Base-by-base conservation (phyloP, 2,888 invertebrate species). In the Acanthosepion pharaonis region DNA sequence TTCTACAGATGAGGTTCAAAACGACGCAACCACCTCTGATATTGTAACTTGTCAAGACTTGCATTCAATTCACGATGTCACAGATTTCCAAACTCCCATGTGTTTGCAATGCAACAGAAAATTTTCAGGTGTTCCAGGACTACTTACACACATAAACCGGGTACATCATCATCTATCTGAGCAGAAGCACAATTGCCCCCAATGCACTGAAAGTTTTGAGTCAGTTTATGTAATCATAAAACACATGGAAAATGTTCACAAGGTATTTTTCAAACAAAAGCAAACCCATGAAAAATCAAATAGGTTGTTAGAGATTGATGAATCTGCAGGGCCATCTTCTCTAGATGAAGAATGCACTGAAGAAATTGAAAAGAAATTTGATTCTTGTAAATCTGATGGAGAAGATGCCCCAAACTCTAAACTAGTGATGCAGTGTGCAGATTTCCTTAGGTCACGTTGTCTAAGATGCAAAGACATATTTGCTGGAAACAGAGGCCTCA, bases 401-500 rank as follows among this genome's bases (percentile, higher is more conserved):
- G 78, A 78, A 78, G n/a, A 78, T 15, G 78, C 78, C 15, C 23
- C n/a, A 78, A 78, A 78, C n/a, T 78, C 78, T 33, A n/a, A 33
- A 78, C n/a, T 78, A 15, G 78, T 78, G 78, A 78, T 78, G 78
- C n/a, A 78, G n/a, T 78, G 78, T n/a, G 78, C 78, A 4, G 78
- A 78, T 33, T 78, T 78, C 18, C n/a, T 23, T 0, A 33, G 33
- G 15, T 78, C 78, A 15, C n/a, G 78, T 78, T 78, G 78, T n/a
- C 78, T 78, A 11, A n/a, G 78, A 33, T 78, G 78, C n/a, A n/a
- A n/a, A n/a, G 78, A 78, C n/a, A 78, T 78, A 78, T 78, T 78
- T 78, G n/a, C 78, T 33, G 78, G 78, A n/a, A n/a, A 78, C n/a
- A n/a, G n/a, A 78, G n/a, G 78, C n/a, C 78, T 78, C 78, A 78